Percentiles rank a stretch among this genome's conserved stretches.
phyloP scores from a whole-genome alignment of 1,140 invertebrate species.

The Bombus difficillimus region DNA sequence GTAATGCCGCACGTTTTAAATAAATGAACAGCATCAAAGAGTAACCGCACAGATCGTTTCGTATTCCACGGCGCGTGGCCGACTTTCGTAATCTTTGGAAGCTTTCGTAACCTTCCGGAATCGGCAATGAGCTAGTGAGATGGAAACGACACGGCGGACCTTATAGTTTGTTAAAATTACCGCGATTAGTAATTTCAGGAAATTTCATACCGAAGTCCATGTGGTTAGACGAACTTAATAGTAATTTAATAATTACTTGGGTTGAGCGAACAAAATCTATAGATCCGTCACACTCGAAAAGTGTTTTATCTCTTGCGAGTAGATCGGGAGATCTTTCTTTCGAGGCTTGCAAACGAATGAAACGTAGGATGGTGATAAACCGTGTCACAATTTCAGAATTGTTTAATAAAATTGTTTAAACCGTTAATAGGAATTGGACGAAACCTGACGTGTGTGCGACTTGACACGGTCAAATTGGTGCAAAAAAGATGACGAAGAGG shows the following conservation, averaged over 20 bases:
- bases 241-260: not conserved
- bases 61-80: not conserved
- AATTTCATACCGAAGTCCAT: not conserved
- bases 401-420: not conserved
- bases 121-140: conserved; percentile 9
- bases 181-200: not conserved
- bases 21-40: conserved; percentile 10
- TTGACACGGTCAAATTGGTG: conserved; percentile 32
- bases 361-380: not conserved
- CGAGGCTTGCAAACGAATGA: not conserved
- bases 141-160: not conserved
- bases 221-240: not conserved
- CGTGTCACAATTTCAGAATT: not conserved
- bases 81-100: conserved; percentile 21
- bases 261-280: not conserved
- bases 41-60: conserved; percentile 4
- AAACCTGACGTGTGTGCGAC: conserved; percentile 27
- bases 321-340: not conserved
- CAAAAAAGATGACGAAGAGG: conserved; percentile 94
- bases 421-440: conserved; percentile 39
- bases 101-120: conserved; percentile 14
- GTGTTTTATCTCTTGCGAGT: not conserved
- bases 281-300: not conserved
- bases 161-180: not conserved
- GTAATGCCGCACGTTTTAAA: not conserved